These are phyloP conservation scores for Aphis gossypii DNA, from an alignment of 1,140 invertebrate genomes.

Conservation along the genomic window DNA sequence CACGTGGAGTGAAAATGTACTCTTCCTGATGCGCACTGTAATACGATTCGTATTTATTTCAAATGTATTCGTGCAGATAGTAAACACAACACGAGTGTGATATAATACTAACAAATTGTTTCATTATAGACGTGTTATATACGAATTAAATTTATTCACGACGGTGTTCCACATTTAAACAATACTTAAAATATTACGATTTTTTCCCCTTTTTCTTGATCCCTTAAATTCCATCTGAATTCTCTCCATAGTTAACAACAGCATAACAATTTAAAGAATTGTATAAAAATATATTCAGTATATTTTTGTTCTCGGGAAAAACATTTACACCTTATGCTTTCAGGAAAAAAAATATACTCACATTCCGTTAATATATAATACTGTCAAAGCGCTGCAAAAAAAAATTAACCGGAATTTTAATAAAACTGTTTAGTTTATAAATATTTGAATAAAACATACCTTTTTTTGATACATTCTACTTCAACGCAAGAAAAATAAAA, in stretches of 20 bases:
- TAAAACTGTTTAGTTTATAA: background rate
- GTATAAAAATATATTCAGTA: background rate
- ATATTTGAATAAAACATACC: background rate
- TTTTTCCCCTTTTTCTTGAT: background rate
- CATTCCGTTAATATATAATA: background rate
- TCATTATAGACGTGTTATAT: background rate
- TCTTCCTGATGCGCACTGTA: background rate
- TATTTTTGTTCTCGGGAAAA: background rate
- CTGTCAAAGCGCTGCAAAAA: background rate
- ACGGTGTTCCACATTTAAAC: background rate
- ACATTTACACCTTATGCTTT: background rate
- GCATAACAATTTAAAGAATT: background rate
- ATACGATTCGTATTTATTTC: background rate
- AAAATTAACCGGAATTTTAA: background rate
- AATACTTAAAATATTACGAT: conserved; percentile 12
- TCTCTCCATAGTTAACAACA: background rate
- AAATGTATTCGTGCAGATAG: background rate
- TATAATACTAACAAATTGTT: background rate
- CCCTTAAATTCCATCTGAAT: background rate
- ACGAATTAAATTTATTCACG: background rate
- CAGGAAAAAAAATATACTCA: background rate
- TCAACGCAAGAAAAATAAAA: background rate
- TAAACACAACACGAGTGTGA: background rate
- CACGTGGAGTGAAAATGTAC: background rate
- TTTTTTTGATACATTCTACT: background rate